Percentiles rank a stretch among this genome's conserved stretches.
These are phyloP conservation scores for Aplodontia rufa DNA, from an alignment of 2,113 vertebrate genomes.

Conservation along the genomic window DNA sequence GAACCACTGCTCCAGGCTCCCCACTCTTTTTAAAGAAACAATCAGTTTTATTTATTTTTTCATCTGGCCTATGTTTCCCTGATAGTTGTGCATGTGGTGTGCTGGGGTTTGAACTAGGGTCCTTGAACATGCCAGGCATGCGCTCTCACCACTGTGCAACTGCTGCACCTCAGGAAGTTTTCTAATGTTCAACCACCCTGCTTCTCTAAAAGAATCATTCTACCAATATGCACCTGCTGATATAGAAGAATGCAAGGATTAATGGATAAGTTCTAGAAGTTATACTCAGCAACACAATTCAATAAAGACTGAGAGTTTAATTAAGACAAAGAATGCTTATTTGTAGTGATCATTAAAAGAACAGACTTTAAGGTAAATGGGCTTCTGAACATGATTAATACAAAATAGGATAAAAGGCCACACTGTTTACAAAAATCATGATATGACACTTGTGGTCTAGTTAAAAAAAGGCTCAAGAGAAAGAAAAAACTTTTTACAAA, in stretches of 20 bases:
- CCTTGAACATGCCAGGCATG: no score
- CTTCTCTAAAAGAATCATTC: constrained; percentile 3
- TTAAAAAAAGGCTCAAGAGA: constrained; percentile 24
- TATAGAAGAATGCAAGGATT: background rate
- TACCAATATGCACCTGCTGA: background rate
- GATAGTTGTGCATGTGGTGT: no score
- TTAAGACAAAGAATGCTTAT: constrained; percentile 72
- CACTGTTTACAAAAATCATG: constrained; percentile 32
- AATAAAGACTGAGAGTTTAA: constrained; percentile 80
- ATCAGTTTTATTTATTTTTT: no score
- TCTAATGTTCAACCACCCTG: background rate
- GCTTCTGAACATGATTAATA: constrained; percentile 46
- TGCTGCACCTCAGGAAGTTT: no score
- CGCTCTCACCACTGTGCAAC: no score
- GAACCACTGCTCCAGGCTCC: no score
- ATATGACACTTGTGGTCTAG: constrained; percentile 42
- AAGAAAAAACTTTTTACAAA: background rate
- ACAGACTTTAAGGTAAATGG: constrained; percentile 13
- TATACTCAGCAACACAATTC: constrained; percentile 48
- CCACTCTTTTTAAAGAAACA: no score
- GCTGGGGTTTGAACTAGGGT: no score
- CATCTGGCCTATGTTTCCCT: no score
- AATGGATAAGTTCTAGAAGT: background rate
- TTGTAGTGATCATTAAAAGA: constrained; percentile 66
- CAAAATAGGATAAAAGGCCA: constrained; percentile 37